Conservation (phyloP, 2,797 vertebrate species). For the Ambastaia sidthimunki region DNA sequence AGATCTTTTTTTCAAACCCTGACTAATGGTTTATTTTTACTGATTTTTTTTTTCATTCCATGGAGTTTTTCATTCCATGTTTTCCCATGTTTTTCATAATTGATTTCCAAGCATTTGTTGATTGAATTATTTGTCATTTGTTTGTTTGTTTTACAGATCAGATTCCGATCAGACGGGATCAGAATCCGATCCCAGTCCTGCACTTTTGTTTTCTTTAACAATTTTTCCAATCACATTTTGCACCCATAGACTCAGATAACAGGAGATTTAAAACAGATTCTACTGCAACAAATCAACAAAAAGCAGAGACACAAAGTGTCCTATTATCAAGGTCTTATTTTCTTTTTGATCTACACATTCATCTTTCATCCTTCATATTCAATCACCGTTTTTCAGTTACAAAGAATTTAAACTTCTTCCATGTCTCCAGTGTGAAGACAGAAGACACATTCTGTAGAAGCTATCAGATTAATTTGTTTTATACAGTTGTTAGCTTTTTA, state of each 20-base stretch:
- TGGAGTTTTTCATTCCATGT: background rate
- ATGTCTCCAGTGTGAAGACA: background rate
- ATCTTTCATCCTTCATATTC: constrained; percentile 21
- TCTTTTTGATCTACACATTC: constrained; percentile 38
- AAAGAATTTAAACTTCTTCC: background rate
- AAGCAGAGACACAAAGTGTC: constrained; percentile 39
- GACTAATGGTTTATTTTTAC: background rate
- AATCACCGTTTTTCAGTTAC: background rate
- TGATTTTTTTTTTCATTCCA: background rate
- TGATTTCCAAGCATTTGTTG: constrained; percentile 8
- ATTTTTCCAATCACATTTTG: constrained; percentile 13
- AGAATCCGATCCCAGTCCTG: constrained; percentile 44
- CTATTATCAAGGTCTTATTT: constrained; percentile 47
- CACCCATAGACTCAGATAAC: constrained; percentile 22
- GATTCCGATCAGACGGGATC: constrained; percentile 50
- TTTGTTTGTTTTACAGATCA: constrained; percentile 47
- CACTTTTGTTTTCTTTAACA: background rate
- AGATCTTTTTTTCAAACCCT: background rate
- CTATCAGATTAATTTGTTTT: too few relatives aligned
- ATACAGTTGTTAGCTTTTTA: background rate
- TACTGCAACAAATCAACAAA: constrained; percentile 35
- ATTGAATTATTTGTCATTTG: constrained; percentile 27
- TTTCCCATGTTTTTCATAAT: background rate
- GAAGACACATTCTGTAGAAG: background rate
- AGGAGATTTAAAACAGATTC: constrained; percentile 35